Conservation (phyloP, 35 echinoderm and acorn worm species). For the Heliocidaris tuberculata region DNA sequence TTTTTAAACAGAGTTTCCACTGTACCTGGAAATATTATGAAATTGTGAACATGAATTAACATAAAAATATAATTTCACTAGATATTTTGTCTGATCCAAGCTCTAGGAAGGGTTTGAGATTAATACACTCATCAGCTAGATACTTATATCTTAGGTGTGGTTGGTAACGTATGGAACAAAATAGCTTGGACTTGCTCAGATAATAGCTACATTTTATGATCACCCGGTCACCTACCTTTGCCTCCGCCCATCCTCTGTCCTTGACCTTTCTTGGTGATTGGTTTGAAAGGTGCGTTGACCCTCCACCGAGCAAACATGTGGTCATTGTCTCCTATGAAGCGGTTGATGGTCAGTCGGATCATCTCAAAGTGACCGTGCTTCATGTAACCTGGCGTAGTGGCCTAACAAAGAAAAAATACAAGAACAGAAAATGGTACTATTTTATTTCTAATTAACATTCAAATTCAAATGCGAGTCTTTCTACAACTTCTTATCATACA, state of each 20-base stretch:
- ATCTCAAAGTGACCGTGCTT: conserved; percentile 93
- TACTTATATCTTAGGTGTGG: too few species aligned
- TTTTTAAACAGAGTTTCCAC: too few species aligned
- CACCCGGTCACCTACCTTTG: conserved; percentile 65
- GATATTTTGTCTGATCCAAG: too few species aligned
- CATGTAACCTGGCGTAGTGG: conserved; percentile 77
- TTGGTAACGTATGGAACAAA: too few species aligned
- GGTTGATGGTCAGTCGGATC: conserved; percentile 84
- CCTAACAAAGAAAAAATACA: conserved; percentile 57
- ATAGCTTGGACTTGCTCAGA: too few species aligned
- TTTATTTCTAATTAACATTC: background rate
- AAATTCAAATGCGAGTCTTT: background rate
- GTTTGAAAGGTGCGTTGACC: conserved; percentile 85
- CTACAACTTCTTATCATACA: background rate
- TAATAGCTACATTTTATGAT: background rate
- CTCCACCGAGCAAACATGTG: conserved; percentile 91
- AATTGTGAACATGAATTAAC: too few species aligned
- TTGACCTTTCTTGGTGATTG: conserved; percentile 91
- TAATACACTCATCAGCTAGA: too few species aligned
- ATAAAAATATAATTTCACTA: too few species aligned
- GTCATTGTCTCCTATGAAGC: conserved; percentile 59
- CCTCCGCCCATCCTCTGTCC: conserved; percentile 93
- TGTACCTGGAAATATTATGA: too few species aligned
- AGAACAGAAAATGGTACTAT: conserved; percentile 6
- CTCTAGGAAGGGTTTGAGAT: too few species aligned